A percentile compares a stretch with the other conserved stretches of the same genome.
Evolutionary conservation across 2,797 vertebrate genomes (phyloP).

Genomic region (Hoplostethus atlanticus): DNA sequence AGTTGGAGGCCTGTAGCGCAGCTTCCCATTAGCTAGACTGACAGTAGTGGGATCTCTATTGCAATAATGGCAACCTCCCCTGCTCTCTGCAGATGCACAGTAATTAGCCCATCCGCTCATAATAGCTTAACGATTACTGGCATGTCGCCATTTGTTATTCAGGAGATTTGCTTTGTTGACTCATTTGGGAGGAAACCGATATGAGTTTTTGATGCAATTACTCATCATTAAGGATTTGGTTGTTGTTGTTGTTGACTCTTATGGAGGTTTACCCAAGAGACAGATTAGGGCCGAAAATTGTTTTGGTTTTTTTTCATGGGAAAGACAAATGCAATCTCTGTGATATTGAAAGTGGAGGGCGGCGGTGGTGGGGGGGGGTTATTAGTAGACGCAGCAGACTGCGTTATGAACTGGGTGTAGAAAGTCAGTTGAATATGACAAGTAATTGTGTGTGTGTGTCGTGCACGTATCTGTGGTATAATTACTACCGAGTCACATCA

Average conservation of each 20-base stretch:
- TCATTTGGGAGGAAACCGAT: slow-evolving; percentile 74
- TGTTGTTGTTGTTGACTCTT: slow-evolving; percentile 66
- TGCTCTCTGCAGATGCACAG: slow-evolving; percentile 75
- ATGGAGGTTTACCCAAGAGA: slow-evolving; percentile 57
- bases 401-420: not conserved
- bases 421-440: not conserved
- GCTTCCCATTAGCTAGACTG: slow-evolving; percentile 71
- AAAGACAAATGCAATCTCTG: slow-evolving; percentile 31
- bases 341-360: not conserved
- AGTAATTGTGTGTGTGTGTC: not conserved
- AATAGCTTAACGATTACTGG: slow-evolving; percentile 80
- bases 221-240: slow-evolving; percentile 73
- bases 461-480: not conserved
- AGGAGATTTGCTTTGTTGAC: slow-evolving; percentile 79
- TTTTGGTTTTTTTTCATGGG: slow-evolving; percentile 42
- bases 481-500: slow-evolving; percentile 53
- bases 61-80: slow-evolving; percentile 66
- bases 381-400: not conserved
- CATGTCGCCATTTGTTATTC: slow-evolving; percentile 76
- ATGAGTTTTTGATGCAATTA: slow-evolving; percentile 82
- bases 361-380: not conserved
- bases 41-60: slow-evolving; percentile 69
- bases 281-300: slow-evolving; percentile 51
- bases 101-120: slow-evolving; percentile 78
- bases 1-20: slow-evolving; percentile 49